Conservation (phyloP, 1,140 invertebrate species). For the Camponotus pennsylvanicus region DNA sequence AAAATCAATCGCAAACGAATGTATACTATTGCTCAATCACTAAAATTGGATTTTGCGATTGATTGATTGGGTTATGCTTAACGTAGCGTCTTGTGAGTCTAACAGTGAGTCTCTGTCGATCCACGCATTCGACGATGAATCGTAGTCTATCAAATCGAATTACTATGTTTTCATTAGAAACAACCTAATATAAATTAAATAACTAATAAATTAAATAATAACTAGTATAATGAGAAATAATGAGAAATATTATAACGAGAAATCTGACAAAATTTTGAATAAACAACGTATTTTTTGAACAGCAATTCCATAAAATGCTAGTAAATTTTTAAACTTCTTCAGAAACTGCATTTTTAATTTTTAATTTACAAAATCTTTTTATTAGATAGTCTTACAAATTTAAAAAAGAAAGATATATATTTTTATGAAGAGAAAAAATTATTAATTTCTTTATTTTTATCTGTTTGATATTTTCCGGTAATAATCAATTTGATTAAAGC, state of each 20-base stretch:
- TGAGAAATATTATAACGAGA: too few relatives aligned
- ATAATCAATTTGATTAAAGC: constrained; percentile 15
- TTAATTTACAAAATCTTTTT: neutral
- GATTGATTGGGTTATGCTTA: constrained; percentile 71
- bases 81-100: constrained; percentile 71
- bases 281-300: neutral
- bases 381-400: neutral
- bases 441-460: neutral
- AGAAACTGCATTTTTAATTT: neutral
- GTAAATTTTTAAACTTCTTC: neutral
- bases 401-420: too few relatives aligned
- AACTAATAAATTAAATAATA: neutral
- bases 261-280: neutral
- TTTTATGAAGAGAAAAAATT: too few relatives aligned
- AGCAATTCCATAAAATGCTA: neutral
- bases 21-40: constrained; percentile 72
- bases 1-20: constrained; percentile 69
- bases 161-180: neutral
- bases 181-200: neutral
- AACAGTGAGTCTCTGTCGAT: constrained; percentile 74
- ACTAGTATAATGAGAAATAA: neutral
- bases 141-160: constrained; percentile 28
- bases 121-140: constrained; percentile 64
- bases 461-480: too few relatives aligned
- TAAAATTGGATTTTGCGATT: constrained; percentile 71